Conservation (phyloP, 2,888 invertebrate species). For the Deroplatys truncata region DNA sequence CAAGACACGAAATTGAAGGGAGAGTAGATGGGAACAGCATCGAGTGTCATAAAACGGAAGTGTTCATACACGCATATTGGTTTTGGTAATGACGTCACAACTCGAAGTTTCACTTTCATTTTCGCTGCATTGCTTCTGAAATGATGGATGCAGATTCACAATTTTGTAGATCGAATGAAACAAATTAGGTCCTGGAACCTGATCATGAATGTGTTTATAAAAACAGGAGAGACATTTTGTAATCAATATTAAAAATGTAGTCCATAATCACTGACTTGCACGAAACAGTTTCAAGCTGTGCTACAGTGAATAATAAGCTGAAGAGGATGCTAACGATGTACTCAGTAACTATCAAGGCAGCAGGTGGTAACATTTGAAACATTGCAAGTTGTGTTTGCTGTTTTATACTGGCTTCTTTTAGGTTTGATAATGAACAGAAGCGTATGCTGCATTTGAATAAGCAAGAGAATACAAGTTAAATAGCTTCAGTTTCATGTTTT, state of each 20-base stretch:
- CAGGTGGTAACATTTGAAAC: background rate
- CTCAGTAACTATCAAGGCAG: too few species aligned
- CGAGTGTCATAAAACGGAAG: too few species aligned
- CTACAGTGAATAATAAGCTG: background rate
- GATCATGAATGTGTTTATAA: background rate
- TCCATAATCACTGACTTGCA: background rate
- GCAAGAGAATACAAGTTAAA: background rate
- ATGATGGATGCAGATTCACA: too few species aligned
- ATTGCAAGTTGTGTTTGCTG: background rate
- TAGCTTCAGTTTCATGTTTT: background rate
- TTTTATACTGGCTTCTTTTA: background rate
- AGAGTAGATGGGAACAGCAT: too few species aligned
- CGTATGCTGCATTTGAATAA: background rate
- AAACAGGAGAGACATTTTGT: background rate
- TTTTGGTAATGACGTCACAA: too few species aligned
- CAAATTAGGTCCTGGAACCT: too few species aligned
- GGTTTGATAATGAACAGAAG: background rate
- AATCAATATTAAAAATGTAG: background rate
- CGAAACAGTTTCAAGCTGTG: background rate
- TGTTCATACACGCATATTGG: too few species aligned
- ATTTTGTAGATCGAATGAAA: too few species aligned
- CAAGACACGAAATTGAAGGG: too few species aligned
- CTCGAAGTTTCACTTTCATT: too few species aligned
- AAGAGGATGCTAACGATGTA: background rate
- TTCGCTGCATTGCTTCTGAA: too few species aligned